These are phyloP conservation scores for Indicator indicator DNA, from an alignment of 2,113 vertebrate genomes.

Conservation along the genomic window DNA sequence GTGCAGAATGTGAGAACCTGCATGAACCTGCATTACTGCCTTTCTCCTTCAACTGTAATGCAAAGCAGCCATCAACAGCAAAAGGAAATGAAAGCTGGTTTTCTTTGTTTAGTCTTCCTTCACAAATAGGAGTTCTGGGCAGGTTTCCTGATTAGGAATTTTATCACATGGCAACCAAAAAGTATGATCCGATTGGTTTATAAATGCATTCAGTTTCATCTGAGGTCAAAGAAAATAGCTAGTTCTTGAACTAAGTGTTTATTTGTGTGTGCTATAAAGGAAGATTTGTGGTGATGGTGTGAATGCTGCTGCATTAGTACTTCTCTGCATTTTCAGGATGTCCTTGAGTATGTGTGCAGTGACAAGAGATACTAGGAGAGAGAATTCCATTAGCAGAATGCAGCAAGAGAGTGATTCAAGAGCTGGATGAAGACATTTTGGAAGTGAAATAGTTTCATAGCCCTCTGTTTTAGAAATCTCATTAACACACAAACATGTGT, in stretches of 20 bases:
- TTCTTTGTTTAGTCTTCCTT: neutral
- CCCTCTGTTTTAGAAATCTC: neutral
- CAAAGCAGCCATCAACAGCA: neutral
- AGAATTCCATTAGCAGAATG: neutral
- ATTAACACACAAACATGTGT: neutral
- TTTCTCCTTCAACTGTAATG: neutral
- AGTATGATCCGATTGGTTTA: neutral
- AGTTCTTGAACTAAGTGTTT: neutral
- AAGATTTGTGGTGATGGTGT: neutral
- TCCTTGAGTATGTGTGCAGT: neutral
- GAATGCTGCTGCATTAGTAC: neutral
- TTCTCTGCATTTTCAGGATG: neutral
- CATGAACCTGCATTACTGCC: neutral
- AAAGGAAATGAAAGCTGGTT: neutral
- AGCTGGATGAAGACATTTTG: neutral
- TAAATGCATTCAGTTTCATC: neutral
- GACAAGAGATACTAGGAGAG: neutral
- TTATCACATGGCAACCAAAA: rapidly evolving
- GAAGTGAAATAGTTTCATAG: neutral
- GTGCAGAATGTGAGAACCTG: neutral
- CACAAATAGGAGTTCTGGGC: neutral
- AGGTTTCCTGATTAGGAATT: neutral
- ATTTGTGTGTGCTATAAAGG: neutral
- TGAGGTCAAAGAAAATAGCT: neutral
- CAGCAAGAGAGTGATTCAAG: neutral